Evolutionary conservation across 2,797 vertebrate species (phyloP).

Genomic region (Rachycentron canadum): DNA sequence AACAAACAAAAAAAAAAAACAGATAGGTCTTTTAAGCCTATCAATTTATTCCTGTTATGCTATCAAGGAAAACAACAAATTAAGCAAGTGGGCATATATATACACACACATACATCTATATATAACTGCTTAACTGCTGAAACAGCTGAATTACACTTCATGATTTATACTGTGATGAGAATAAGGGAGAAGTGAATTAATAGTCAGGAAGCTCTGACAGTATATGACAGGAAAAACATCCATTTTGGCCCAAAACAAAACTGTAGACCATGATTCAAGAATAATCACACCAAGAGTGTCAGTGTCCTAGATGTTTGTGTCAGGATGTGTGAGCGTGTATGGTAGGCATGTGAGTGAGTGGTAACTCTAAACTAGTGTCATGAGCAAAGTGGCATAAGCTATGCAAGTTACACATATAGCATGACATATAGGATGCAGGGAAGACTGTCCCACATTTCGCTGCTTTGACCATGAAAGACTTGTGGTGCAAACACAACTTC

Average conservation of each 20-base stretch:
- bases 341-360: conserved; percentile 53
- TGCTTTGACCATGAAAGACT: too few species aligned
- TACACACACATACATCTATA: too few species aligned
- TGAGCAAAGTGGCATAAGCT: conserved; percentile 20
- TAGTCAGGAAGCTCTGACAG: neutral
- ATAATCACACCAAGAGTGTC: conserved; percentile 31
- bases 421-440: conserved; percentile 21
- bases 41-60: too few species aligned
- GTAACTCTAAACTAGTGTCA: conserved; percentile 64
- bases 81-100: too few species aligned
- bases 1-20: neutral
- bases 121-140: too few species aligned
- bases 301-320: conserved; percentile 30
- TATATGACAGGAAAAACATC: conserved; percentile 37
- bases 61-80: too few species aligned
- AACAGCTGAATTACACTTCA: too few species aligned
- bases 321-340: conserved; percentile 58
- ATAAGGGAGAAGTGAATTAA: conserved; percentile 51
- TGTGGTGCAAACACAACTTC: neutral
- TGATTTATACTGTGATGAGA: conserved; percentile 46
- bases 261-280: conserved; percentile 47
- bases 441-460: conserved; percentile 26
- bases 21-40: too few species aligned
- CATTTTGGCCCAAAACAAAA: conserved; percentile 48
- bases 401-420: conserved; percentile 56